Conservation (phyloP, 2,113 vertebrate species). For the Oenanthe melanoleuca region DNA sequence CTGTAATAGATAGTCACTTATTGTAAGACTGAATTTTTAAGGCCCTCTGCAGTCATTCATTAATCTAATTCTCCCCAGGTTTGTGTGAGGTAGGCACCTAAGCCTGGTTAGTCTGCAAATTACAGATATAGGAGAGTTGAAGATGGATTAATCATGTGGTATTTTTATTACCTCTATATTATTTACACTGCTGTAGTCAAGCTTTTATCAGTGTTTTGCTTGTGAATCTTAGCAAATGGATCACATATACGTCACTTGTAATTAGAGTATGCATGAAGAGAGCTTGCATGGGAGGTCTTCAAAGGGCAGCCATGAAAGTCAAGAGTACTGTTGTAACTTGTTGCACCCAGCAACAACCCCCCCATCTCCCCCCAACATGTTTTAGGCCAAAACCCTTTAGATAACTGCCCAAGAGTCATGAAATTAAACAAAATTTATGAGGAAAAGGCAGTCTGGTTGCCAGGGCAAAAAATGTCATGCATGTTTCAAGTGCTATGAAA, state of each 20-base stretch:
- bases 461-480: background rate
- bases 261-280: background rate
- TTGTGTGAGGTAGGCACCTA: constrained; percentile 10
- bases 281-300: background rate
- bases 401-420: background rate
- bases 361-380: background rate
- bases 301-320: background rate
- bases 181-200: background rate
- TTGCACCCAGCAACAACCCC: background rate
- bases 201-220: background rate
- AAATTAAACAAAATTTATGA: background rate
- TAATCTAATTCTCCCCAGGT: background rate
- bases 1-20: background rate
- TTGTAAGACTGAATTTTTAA: background rate
- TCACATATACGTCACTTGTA: background rate
- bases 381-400: background rate
- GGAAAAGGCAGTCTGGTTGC: background rate
- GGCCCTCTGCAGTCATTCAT: background rate
- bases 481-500: background rate
- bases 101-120: background rate
- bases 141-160: background rate
- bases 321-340: background rate
- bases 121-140: background rate
- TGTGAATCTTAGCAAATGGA: background rate
- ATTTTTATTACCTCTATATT: background rate